phyloP scores from a whole-genome alignment of 2,797 vertebrate genomes.

The Aselliscus stoliczkanus region DNA sequence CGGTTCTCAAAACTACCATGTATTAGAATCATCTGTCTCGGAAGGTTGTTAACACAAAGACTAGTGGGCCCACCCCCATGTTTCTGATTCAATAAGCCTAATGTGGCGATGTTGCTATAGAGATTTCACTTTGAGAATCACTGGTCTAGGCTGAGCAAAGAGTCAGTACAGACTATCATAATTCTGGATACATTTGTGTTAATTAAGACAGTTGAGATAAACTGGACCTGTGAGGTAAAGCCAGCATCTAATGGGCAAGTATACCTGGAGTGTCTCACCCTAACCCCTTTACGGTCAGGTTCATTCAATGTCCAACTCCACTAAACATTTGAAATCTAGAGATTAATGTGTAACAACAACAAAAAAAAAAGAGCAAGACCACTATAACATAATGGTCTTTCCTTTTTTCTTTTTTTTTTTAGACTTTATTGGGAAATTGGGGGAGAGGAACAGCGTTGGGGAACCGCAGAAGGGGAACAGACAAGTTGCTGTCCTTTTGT shows the following conservation, averaged over 20 bases:
- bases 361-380: background rate
- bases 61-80: too few relatives aligned
- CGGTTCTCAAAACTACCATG: background rate
- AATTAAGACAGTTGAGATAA: background rate
- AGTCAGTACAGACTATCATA: background rate
- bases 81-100: background rate
- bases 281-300: background rate
- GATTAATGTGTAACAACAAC: background rate
- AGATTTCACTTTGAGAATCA: background rate
- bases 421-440: too few relatives aligned
- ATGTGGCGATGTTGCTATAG: background rate
- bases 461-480: too few relatives aligned
- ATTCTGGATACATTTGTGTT: background rate
- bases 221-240: background rate
- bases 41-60: background rate
- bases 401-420: too few relatives aligned
- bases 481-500: too few relatives aligned
- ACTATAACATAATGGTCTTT: background rate
- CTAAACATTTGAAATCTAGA: background rate
- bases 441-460: too few relatives aligned
- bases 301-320: background rate
- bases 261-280: background rate
- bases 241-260: background rate
- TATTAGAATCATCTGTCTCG: background rate
- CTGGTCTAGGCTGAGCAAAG: background rate